Percentiles rank a stretch among this genome's conserved stretches.
These are phyloP conservation scores for Dasysyrphus tricinctus DNA, from an alignment of 2,888 invertebrate genomes.

Conservation along the genomic window DNA sequence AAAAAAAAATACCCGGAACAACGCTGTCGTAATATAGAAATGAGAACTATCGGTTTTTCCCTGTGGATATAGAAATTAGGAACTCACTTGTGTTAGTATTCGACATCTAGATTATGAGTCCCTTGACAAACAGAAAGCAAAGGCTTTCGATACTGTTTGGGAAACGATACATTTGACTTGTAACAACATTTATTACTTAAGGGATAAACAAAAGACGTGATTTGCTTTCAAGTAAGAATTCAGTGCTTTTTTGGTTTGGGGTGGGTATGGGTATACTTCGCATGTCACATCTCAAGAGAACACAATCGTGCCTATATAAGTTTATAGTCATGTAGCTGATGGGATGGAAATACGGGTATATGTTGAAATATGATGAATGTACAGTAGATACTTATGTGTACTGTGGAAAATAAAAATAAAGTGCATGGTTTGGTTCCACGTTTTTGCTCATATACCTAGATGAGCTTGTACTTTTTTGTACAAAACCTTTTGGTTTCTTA, in stretches of 20 bases:
- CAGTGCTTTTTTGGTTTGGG: background rate
- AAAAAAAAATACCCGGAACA: background rate
- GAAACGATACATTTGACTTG: slow-evolving; percentile 12
- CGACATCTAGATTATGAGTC: slow-evolving; percentile 22
- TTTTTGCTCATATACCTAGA: background rate
- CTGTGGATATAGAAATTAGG: background rate
- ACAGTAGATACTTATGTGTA: background rate
- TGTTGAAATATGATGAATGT: no score
- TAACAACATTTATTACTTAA: slow-evolving; percentile 19
- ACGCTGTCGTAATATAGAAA: background rate
- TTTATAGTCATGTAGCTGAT: background rate
- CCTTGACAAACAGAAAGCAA: background rate
- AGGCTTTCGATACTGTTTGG: background rate
- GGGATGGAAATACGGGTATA: background rate
- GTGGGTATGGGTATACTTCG: background rate
- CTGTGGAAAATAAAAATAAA: background rate
- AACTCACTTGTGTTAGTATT: slow-evolving; percentile 28
- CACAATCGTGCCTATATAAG: background rate
- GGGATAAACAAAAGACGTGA: slow-evolving; percentile 32
- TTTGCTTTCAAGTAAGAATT: slow-evolving; percentile 12
- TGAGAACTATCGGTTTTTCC: background rate
- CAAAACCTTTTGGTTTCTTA: no score
- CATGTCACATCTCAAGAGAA: slow-evolving; percentile 2
- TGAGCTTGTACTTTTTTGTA: no score
- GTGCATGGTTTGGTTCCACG: background rate